phyloP scores from a whole-genome alignment of 2,797 vertebrate genomes.

The Loris lydekkerianus region DNA sequence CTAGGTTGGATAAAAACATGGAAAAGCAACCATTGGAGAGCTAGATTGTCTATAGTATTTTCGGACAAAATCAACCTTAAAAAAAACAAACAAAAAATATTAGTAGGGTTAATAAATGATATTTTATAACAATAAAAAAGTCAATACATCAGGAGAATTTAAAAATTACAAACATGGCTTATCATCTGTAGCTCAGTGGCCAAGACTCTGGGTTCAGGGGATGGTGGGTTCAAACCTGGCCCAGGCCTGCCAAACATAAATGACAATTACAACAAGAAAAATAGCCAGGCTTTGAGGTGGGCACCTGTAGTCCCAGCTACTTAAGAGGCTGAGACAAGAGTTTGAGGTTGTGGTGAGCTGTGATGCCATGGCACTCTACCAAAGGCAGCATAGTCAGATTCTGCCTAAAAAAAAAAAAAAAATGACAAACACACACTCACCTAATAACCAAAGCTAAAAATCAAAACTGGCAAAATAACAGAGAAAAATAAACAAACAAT shows the following conservation, averaged over 20 bases:
- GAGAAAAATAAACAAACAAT: background rate
- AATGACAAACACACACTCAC: background rate
- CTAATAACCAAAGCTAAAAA: background rate
- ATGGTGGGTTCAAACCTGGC: too few species aligned
- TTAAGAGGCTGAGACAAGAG: too few species aligned
- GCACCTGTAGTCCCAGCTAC: too few species aligned
- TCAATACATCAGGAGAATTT: background rate
- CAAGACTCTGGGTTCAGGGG: too few species aligned
- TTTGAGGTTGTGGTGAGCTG: too few species aligned
- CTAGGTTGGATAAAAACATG: background rate
- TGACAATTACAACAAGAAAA: too few species aligned
- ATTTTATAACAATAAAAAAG: background rate
- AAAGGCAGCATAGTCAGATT: too few species aligned
- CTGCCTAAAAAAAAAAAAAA: too few species aligned
- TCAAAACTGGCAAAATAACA: background rate
- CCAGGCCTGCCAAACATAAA: too few species aligned
- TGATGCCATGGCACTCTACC: too few species aligned
- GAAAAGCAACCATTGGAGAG: background rate
- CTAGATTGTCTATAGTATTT: background rate
- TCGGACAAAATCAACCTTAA: background rate
- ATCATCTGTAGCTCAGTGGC: too few species aligned
- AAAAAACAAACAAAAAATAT: background rate
- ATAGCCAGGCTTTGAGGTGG: too few species aligned
- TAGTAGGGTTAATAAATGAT: background rate
- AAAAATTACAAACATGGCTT: background rate